phyloP scores from a whole-genome alignment of 2,888 invertebrate genomes.

The Phyllotreta cruciferae region DNA sequence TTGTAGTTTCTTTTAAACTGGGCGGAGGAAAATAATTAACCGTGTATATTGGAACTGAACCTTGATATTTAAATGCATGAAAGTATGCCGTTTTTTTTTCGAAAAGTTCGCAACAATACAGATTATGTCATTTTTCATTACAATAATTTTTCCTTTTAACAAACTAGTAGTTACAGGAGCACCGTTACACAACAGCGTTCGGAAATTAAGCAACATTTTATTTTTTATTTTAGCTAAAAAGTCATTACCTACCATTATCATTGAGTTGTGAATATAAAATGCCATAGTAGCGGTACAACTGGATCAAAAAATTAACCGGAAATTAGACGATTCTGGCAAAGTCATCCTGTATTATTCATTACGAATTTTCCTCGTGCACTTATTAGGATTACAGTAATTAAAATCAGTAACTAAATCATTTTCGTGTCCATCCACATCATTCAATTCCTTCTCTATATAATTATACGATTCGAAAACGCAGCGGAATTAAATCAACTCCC shows the following conservation, averaged over 20 bases:
- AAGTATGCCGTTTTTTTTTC: conserved; percentile 19
- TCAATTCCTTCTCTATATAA: too few relatives aligned
- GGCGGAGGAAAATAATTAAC: conserved; percentile 19
- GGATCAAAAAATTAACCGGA: conserved; percentile 3
- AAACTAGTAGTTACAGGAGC: conserved; percentile 20
- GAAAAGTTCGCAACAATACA: conserved; percentile 22
- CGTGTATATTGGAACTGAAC: conserved; percentile 22
- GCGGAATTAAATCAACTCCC: too few relatives aligned
- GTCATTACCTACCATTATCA: conserved; percentile 18
- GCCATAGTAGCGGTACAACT: conserved; percentile 12
- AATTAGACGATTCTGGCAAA: conserved; percentile 3
- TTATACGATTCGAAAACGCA: too few relatives aligned
- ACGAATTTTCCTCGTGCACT: too few relatives aligned
- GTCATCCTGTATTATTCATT: conserved; percentile 1
- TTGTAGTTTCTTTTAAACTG: conserved; percentile 10
- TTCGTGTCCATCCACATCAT: too few relatives aligned
- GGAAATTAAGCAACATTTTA: conserved; percentile 21
- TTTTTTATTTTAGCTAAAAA: conserved; percentile 18
- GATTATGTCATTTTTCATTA: conserved; percentile 27
- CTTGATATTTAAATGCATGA: conserved; percentile 22
- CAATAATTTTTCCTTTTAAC: conserved; percentile 23
- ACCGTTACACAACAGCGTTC: conserved; percentile 21
- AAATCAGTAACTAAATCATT: too few relatives aligned
- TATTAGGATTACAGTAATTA: too few relatives aligned
- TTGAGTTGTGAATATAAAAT: conserved; percentile 14